Conservation (phyloP, 2,797 vertebrate species). For the Apodemus agrarius region DNA sequence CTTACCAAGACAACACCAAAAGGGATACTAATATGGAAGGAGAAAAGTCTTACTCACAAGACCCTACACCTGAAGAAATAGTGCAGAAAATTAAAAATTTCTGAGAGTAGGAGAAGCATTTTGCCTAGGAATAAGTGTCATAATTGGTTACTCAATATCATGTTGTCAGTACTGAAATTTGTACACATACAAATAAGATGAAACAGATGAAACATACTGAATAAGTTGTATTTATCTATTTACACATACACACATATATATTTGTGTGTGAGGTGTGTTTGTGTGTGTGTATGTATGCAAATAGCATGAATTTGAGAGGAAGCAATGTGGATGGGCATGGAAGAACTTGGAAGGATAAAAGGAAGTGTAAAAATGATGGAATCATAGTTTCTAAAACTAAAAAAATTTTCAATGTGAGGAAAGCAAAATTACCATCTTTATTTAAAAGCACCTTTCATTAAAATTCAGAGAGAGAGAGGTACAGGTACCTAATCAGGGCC, state of each 20-base stretch:
- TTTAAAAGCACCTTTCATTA: background rate
- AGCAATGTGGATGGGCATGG: background rate
- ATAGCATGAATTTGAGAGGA: background rate
- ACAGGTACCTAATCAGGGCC: no score
- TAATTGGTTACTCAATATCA: background rate
- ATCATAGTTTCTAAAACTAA: background rate
- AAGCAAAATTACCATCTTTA: background rate
- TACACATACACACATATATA: background rate
- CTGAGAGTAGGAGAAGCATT: background rate
- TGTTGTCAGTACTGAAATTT: background rate
- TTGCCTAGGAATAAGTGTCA: background rate
- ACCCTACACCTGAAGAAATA: background rate
- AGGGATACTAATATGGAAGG: background rate
- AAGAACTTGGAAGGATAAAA: background rate
- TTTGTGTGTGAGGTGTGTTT: no score
- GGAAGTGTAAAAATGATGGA: background rate
- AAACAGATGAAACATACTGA: background rate
- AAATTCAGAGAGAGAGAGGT: no score
- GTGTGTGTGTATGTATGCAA: no score
- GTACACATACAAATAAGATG: background rate
- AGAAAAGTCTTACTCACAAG: background rate
- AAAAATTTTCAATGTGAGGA: background rate
- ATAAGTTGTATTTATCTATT: background rate
- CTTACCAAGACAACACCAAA: background rate
- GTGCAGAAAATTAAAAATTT: background rate